Evolutionary conservation across 2,888 invertebrate genomes (phyloP), one percentile per base, ranked within the genome.

Genomic region (Eupithecia insigniata): DNA sequence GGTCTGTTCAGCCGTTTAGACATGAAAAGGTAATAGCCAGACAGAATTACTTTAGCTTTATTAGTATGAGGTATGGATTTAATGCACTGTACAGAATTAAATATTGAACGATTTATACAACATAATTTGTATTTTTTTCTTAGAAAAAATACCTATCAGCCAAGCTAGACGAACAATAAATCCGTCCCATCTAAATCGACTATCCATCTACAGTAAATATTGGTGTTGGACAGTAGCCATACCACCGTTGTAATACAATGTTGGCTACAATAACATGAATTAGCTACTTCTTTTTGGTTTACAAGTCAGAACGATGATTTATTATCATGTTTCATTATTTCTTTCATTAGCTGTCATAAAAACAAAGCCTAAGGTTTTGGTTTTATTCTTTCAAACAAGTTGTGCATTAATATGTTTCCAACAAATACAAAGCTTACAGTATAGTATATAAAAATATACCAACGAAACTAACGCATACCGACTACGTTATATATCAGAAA

Each of bases 331-430:
- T 22, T 22, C 22, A 70, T 68, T 26, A 32, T 62, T 74, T 75
- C 65, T 74, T 81, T 78, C 10, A 62, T 79, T 77, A 81, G 79
- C 83, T 83, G 83, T 82, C 84, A 84, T 85, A 86, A 86, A 85
- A 84, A 82, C 82, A 79, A 83, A 86, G 78, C 80, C 80, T 58
- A 28, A 26, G 28, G 18, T 30, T 60, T 30, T 60, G 26, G 16
- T 30, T 30, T 8, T 60, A 18, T 2, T 8, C 30, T 26, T 12
- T 55, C 55, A 12, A 14, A 14, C 55, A 55, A 55, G 55, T 26
- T 26, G 22, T 26, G 26, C 55, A 14, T 26, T 22, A 55, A 28
- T 60, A 30, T 60, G 30, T 18, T 60, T 30, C 18, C 16, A 58
- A 58, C 28, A 58, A 28, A 30, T 22, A 30, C 28, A 60, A 60